phyloP scores from a whole-genome alignment of 2,113 vertebrate genomes.

The Platanista minor region DNA sequence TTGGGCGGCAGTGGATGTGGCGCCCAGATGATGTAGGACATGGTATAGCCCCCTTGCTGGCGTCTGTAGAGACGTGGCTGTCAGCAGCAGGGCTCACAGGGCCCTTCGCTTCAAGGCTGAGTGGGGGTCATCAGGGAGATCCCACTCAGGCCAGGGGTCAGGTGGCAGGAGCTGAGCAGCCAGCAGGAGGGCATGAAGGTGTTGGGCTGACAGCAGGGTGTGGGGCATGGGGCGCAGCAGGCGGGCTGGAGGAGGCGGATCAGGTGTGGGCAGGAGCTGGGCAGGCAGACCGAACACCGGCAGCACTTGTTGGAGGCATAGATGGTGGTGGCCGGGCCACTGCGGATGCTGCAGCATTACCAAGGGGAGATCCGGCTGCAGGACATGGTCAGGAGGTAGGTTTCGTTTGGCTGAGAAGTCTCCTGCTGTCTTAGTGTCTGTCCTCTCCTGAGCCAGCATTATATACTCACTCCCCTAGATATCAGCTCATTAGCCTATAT shows the following conservation, averaged over 20 bases:
- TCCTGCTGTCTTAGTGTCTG: rapidly evolving
- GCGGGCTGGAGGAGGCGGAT: not conserved
- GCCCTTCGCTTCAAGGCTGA: not conserved
- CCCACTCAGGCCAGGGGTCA: rapidly evolving
- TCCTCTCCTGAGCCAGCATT: not conserved
- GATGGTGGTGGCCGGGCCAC: not conserved
- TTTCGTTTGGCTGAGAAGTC: not conserved
- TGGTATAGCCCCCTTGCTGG: not conserved
- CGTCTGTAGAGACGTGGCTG: not conserved
- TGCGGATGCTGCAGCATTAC: not conserved
- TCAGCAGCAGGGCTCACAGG: not conserved
- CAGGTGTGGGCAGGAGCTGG: not conserved
- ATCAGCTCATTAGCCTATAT: not conserved
- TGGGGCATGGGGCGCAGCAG: not conserved
- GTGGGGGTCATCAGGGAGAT: not conserved
- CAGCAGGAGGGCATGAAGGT: not conserved
- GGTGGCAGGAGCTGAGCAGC: not conserved
- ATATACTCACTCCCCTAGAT: not conserved
- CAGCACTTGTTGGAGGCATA: not conserved
- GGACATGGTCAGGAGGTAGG: not conserved
- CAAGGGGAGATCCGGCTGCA: not conserved
- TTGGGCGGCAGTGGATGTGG: rapidly evolving
- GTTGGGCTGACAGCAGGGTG: not conserved
- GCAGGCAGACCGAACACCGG: not conserved
- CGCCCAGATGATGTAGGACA: rapidly evolving